phyloP scores from a whole-genome alignment of 2,888 invertebrate genomes.

The Exocentrus adspersus region DNA sequence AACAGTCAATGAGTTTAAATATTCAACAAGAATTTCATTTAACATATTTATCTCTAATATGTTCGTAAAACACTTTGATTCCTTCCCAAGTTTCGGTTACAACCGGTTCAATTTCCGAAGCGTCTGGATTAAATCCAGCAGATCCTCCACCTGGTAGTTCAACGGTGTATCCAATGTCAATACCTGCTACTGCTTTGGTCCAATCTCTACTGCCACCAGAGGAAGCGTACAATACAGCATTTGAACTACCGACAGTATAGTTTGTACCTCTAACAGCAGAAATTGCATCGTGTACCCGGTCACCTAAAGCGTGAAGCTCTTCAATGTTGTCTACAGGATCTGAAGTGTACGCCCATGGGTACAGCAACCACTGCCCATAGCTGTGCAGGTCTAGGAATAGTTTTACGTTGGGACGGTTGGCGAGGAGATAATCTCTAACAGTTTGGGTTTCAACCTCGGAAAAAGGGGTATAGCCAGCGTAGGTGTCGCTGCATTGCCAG shows the following conservation, averaged over 20 bases:
- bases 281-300: constrained; percentile 62
- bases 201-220: constrained; percentile 76
- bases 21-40: background rate
- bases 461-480: constrained; percentile 62
- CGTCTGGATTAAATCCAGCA: constrained; percentile 69
- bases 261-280: constrained; percentile 55
- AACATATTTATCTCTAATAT: constrained; percentile 41
- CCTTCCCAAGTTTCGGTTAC: constrained; percentile 71
- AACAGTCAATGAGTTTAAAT: background rate
- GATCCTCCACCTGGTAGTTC: constrained; percentile 70
- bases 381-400: constrained; percentile 79
- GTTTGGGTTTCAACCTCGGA: constrained; percentile 69
- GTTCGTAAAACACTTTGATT: constrained; percentile 65
- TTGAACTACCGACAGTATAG: constrained; percentile 65
- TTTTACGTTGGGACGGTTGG: constrained; percentile 64
- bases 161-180: constrained; percentile 71
- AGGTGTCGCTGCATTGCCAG: constrained; percentile 63
- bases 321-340: constrained; percentile 50
- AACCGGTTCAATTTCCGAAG: constrained; percentile 67
- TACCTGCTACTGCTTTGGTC: constrained; percentile 66
- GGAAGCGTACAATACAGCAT: constrained; percentile 66
- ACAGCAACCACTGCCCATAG: constrained; percentile 74
- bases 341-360: constrained; percentile 74
- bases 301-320: constrained; percentile 51
- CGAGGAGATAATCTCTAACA: constrained; percentile 69